Conservation (phyloP, 2,888 invertebrate species). For the Malthinus seriepunctatus region DNA sequence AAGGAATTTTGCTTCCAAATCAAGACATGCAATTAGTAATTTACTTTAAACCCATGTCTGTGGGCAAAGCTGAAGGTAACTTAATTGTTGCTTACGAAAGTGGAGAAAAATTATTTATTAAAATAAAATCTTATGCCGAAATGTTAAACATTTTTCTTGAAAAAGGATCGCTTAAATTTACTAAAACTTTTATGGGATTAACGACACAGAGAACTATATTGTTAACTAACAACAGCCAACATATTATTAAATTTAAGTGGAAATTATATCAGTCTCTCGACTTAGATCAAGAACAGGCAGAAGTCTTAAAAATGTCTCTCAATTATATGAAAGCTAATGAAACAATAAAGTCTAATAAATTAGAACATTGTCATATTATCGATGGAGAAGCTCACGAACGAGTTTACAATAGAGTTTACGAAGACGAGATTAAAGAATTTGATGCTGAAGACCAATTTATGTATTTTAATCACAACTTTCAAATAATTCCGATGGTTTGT, state of each 20-base stretch:
- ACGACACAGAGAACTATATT: slow-evolving; percentile 57
- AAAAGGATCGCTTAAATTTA: slow-evolving; percentile 57
- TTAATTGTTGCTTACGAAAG: slow-evolving; percentile 51
- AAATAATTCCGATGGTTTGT: slow-evolving; percentile 60
- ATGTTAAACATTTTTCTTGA: slow-evolving; percentile 59
- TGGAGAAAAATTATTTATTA: slow-evolving; percentile 59
- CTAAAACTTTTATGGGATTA: slow-evolving; percentile 63
- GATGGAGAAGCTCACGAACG: slow-evolving; percentile 43
- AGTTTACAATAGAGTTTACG: slow-evolving; percentile 53
- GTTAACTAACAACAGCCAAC: slow-evolving; percentile 61
- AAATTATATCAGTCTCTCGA: slow-evolving; percentile 57
- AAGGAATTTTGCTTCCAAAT: slow-evolving; percentile 57
- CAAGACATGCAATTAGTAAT: slow-evolving; percentile 58
- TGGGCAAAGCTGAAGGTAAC: slow-evolving; percentile 54
- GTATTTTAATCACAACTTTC: slow-evolving; percentile 51
- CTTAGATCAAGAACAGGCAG: slow-evolving; percentile 47
- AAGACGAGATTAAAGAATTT: slow-evolving; percentile 50
- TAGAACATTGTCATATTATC: slow-evolving; percentile 44
- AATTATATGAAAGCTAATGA: slow-evolving; percentile 43
- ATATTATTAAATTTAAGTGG: slow-evolving; percentile 61
- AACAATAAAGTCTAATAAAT: slow-evolving; percentile 36
- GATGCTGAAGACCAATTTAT: slow-evolving; percentile 44
- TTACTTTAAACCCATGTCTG: slow-evolving; percentile 56
- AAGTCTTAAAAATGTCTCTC: slow-evolving; percentile 39
- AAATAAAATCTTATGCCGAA: slow-evolving; percentile 54